Percentiles rank a stretch among this genome's conserved stretches.
Evolutionary conservation across 2,113 vertebrate genomes (phyloP).

Genomic region (Catagonus wagneri): DNA sequence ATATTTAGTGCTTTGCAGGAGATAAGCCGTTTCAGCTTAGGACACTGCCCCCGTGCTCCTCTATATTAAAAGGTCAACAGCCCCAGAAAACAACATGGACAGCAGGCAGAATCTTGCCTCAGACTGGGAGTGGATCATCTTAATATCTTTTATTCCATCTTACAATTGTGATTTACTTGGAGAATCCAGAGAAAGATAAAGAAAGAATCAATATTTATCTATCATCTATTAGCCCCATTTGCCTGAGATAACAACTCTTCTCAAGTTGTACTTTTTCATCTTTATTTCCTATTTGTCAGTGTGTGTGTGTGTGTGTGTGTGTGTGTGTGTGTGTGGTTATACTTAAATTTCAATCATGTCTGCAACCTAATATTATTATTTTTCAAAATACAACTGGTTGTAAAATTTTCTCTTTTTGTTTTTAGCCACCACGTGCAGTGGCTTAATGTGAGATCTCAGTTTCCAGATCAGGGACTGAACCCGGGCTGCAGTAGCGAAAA

Average conservation of each 20-base stretch:
- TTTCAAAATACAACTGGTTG: neutral
- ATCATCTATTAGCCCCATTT: neutral
- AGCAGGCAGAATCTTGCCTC: neutral
- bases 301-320: neutral
- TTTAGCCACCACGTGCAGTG: too few species aligned
- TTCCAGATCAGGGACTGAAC: too few species aligned
- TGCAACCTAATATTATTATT: neutral
- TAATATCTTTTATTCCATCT: neutral
- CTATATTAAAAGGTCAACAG: neutral
- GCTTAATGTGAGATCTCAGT: too few species aligned
- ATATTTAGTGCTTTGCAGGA: neutral
- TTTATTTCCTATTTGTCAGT: neutral
- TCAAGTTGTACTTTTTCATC: constrained; percentile 6
- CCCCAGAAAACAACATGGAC: neutral
- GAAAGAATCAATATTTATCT: neutral
- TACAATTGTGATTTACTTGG: neutral
- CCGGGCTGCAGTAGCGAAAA: too few species aligned
- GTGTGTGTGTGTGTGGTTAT: neutral
- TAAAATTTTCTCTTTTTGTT: neutral
- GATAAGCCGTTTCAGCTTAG: neutral
- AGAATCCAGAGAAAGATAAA: neutral
- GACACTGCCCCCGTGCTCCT: rapidly evolving
- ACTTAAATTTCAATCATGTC: neutral
- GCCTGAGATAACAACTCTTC: neutral
- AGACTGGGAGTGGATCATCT: neutral